A percentile compares a stretch with the other conserved stretches of the same genome.
Evolutionary conservation across 2,113 vertebrate genomes (phyloP).

Genomic region (Lasiurus borealis): DNA sequence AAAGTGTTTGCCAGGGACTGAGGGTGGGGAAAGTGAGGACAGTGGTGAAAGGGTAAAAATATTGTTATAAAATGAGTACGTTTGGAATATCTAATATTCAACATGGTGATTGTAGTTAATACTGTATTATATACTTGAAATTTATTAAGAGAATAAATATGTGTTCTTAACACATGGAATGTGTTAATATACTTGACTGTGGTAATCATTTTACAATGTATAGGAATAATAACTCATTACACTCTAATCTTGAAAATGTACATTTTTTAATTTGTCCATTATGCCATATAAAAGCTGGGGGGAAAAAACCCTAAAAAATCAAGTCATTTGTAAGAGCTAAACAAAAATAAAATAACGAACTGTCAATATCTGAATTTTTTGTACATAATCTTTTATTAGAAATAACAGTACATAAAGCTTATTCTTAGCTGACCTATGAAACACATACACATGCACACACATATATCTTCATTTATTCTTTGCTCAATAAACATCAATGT

Average conservation of each 20-base stretch:
- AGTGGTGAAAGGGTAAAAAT: background rate
- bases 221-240: background rate
- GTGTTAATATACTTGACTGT: background rate
- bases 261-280: background rate
- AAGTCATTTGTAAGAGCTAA: background rate
- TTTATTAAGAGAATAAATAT: background rate
- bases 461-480: background rate
- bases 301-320: background rate
- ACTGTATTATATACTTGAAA: background rate
- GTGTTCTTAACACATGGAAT: background rate
- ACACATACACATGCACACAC: background rate
- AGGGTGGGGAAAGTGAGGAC: background rate
- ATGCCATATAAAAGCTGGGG: background rate
- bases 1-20: background rate
- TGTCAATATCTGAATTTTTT: background rate
- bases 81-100: background rate
- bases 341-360: background rate
- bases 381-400: background rate
- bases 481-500: background rate
- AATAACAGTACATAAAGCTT: background rate
- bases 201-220: background rate
- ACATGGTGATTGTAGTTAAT: background rate
- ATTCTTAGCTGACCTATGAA: background rate
- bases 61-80: background rate
- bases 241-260: background rate